phyloP scores from a whole-genome alignment of 2,888 invertebrate genomes.

The Itoplectis maculator region DNA sequence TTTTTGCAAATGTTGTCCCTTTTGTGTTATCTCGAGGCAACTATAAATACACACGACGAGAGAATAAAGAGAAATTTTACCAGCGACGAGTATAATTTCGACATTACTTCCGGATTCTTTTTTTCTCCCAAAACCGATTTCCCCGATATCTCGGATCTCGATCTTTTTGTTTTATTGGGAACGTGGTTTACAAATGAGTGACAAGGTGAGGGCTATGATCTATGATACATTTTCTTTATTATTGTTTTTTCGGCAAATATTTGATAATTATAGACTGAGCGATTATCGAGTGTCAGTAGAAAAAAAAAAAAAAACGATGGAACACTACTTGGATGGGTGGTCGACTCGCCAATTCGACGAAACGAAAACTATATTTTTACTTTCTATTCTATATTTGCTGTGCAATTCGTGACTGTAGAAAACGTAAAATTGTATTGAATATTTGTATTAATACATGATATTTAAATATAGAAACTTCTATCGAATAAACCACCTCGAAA shows the following conservation, averaged over 20 bases:
- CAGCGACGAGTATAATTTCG: background rate
- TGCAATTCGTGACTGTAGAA: background rate
- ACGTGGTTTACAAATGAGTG: too few species aligned
- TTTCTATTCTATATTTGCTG: background rate
- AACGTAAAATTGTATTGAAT: background rate
- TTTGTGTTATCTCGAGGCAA: slow-evolving; percentile 3
- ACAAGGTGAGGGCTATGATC: too few species aligned
- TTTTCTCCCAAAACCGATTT: too few species aligned
- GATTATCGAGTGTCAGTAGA: too few species aligned
- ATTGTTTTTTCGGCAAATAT: too few species aligned
- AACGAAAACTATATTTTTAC: background rate
- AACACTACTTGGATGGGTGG: background rate
- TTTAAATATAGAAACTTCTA: background rate
- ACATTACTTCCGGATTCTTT: background rate
- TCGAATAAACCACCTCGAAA: background rate
- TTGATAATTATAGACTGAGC: too few species aligned
- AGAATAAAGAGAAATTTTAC: background rate
- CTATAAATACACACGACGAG: background rate
- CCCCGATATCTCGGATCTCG: too few species aligned
- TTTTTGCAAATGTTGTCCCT: background rate
- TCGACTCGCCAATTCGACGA: background rate
- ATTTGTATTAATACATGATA: slow-evolving; percentile 11
- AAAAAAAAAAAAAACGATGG: too few species aligned
- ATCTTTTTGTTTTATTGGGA: too few species aligned
- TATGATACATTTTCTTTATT: too few species aligned